Percentiles rank a stretch among this genome's conserved stretches.
Evolutionary conservation across 2,113 vertebrate genomes (phyloP).

Genomic region (Cnemophilus loriae): DNA sequence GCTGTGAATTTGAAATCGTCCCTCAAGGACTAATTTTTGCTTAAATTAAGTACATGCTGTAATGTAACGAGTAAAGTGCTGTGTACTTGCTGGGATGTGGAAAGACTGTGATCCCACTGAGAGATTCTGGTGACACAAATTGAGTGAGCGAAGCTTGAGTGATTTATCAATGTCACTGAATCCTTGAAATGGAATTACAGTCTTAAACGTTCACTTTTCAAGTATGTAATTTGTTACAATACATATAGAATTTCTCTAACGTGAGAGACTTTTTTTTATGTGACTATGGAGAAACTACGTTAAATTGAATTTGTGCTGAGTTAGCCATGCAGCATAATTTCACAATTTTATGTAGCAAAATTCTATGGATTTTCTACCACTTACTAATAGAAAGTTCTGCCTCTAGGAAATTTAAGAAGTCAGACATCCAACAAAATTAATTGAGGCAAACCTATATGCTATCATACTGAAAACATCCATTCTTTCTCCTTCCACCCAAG

Average conservation of each 20-base stretch:
- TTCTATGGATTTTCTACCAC: background rate
- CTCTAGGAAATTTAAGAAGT: conserved; percentile 15
- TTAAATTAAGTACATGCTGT: conserved; percentile 53
- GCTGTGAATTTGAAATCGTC: conserved; percentile 6
- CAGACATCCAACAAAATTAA: background rate
- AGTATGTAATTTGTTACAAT: conserved; percentile 22
- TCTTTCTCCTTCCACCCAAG: background rate
- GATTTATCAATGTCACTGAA: conserved; percentile 56
- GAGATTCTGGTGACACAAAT: conserved; percentile 24
- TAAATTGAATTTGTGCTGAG: conserved; percentile 31
- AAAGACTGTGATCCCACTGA: conserved; percentile 9
- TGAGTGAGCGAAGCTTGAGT: conserved; percentile 41
- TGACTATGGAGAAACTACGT: background rate
- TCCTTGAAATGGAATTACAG: conserved; percentile 43
- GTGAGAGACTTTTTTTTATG: background rate
- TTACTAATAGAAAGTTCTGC: conserved; percentile 14
- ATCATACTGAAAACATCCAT: background rate
- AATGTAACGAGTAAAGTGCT: background rate
- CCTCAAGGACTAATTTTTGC: conserved; percentile 42
- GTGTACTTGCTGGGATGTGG: background rate
- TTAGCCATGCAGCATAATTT: conserved; percentile 3
- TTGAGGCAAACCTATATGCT: background rate
- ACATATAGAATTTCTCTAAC: background rate
- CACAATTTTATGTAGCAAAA: background rate
- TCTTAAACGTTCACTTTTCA: conserved; percentile 39